These are phyloP conservation scores for Nyctibius grandis DNA, from an alignment of 2,797 vertebrate species.

Conservation along the genomic window DNA sequence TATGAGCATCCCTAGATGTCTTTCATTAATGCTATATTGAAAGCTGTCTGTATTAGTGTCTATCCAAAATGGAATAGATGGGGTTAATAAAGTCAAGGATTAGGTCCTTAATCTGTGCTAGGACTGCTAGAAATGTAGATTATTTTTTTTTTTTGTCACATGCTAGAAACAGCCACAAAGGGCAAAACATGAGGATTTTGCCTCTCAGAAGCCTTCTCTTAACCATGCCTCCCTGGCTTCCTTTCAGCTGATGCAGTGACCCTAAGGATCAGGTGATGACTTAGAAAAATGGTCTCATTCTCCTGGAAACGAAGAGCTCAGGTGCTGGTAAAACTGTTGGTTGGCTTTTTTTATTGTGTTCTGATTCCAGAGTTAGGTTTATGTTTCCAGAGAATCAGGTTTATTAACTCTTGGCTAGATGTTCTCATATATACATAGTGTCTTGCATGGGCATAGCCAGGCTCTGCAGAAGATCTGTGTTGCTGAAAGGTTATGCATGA, in stretches of 20 bases:
- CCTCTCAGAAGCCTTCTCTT: not conserved
- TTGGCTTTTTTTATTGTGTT: not conserved
- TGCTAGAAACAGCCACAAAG: not conserved
- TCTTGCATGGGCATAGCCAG: not conserved
- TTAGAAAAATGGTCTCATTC: not conserved
- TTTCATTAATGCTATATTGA: not conserved
- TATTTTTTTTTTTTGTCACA: not conserved
- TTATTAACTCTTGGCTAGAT: not conserved
- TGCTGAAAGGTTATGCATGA: accelerated
- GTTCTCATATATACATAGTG: accelerated
- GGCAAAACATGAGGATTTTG: not conserved
- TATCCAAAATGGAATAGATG: not conserved
- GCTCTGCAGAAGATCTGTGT: not conserved
- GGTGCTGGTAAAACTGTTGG: not conserved
- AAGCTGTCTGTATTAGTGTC: not conserved
- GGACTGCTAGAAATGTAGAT: not conserved
- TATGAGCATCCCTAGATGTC: not conserved
- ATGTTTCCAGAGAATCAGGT: not conserved
- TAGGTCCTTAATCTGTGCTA: not conserved
- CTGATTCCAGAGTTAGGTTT: not conserved
- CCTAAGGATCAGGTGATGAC: not conserved
- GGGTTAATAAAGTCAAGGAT: slow-evolving; percentile 6
- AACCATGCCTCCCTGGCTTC: not conserved
- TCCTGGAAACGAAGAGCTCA: not conserved
- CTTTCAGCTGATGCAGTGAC: not conserved